Evolutionary conservation across 2,888 invertebrate genomes (phyloP).

Genomic region (Atrina japonica): DNA sequence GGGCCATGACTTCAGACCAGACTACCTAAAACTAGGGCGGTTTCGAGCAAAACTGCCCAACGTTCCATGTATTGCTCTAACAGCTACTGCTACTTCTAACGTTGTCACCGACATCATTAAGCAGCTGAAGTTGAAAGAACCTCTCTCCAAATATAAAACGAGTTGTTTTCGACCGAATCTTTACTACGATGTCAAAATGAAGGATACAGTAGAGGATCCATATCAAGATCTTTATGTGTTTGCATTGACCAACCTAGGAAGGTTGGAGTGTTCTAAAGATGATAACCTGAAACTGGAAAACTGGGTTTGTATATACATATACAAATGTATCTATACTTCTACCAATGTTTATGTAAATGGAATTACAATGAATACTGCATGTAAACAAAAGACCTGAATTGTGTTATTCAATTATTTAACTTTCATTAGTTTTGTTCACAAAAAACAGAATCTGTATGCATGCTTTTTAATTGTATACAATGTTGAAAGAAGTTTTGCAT

Average conservation of each 20-base stretch:
- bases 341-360: no score
- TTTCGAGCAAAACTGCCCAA: slow-evolving; percentile 84
- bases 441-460: no score
- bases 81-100: slow-evolving; percentile 91
- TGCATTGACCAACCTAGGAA: slow-evolving; percentile 67
- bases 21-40: slow-evolving; percentile 93
- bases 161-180: slow-evolving; percentile 91
- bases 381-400: no score
- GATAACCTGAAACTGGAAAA: slow-evolving; percentile 46
- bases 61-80: slow-evolving; percentile 93
- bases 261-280: slow-evolving; percentile 42
- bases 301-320: slow-evolving; percentile 63
- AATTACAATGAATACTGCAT: no score
- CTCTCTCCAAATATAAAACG: slow-evolving; percentile 87
- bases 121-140: slow-evolving; percentile 86
- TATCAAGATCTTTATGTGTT: slow-evolving; percentile 86
- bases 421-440: no score
- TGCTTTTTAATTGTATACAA: no score
- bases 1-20: slow-evolving; percentile 98
- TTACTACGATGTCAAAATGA: slow-evolving; percentile 95
- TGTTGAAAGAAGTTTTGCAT: no score
- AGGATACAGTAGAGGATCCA: slow-evolving; percentile 90
- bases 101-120: slow-evolving; percentile 82
- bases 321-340: no score
- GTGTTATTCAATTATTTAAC: no score